These are phyloP conservation scores for Hanleya hanleyi DNA, from an alignment of 2,888 invertebrate species.

Conservation along the genomic window DNA sequence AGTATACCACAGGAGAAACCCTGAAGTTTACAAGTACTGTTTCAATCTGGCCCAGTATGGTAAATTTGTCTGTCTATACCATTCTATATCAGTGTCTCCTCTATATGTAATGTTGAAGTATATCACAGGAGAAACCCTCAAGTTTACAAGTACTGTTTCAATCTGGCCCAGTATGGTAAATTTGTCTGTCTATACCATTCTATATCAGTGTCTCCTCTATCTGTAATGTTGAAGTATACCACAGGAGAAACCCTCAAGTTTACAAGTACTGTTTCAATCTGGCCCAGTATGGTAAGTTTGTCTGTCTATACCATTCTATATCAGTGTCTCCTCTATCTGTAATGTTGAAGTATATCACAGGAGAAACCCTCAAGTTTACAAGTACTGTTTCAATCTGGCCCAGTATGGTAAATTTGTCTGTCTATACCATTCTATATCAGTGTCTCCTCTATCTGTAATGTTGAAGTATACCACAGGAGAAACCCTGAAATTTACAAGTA, in stretches of 20 bases:
- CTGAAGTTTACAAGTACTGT: conserved; percentile 55
- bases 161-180: conserved; percentile 68
- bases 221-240: not conserved
- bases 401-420: conserved; percentile 67
- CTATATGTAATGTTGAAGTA: not conserved
- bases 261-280: conserved; percentile 66
- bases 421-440: conserved; percentile 48
- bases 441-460: conserved; percentile 31
- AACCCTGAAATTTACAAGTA: conserved; percentile 46
- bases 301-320: conserved; percentile 42
- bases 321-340: conserved; percentile 65
- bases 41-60: conserved; percentile 68
- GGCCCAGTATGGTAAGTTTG: conserved; percentile 67
- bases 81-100: too few relatives aligned
- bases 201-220: too few relatives aligned
- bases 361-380: conserved; percentile 47
- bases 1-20: conserved; percentile 11
- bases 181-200: conserved; percentile 6
- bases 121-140: conserved; percentile 29
- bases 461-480: not conserved
- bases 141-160: conserved; percentile 61
- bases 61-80: conserved; percentile 43
- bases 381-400: conserved; percentile 67
- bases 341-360: conserved; percentile 59
- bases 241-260: conserved; percentile 34